phyloP scores from a whole-genome alignment of 2,797 vertebrate species.

The Paramormyrops hopkinsi region DNA sequence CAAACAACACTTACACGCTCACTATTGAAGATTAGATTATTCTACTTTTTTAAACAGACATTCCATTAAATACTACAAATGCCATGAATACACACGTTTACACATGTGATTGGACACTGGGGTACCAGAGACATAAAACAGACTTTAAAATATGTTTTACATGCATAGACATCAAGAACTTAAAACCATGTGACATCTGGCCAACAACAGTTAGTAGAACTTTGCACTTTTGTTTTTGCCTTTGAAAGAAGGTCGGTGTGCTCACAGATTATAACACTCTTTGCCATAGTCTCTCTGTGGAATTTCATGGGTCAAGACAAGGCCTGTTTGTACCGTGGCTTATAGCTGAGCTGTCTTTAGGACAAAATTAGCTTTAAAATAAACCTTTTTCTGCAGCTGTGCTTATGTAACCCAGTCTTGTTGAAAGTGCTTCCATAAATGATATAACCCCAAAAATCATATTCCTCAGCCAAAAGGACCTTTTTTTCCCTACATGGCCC shows the following conservation, averaged over 20 bases:
- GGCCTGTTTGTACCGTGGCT: conserved; percentile 7
- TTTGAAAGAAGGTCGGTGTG: neutral
- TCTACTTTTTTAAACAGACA: neutral
- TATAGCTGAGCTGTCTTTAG: neutral
- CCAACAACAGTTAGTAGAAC: neutral
- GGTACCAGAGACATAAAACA: neutral
- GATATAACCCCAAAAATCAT: neutral
- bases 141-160: neutral
- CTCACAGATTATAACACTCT: neutral
- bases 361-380: neutral
- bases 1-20: neutral
- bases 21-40: neutral
- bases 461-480: neutral
- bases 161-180: neutral
- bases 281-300: neutral
- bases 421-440: neutral
- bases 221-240: neutral
- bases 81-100: neutral
- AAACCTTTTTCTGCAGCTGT: neutral
- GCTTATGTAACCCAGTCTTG: neutral
- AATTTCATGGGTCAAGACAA: conserved; percentile 3
- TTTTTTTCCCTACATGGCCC: neutral
- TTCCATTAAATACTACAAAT: neutral
- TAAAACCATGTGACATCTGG: neutral
- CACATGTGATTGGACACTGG: neutral